A percentile compares a stretch with the other conserved stretches of the same genome.
phyloP scores from a whole-genome alignment of 2,888 invertebrate genomes.

The Omphaloscelis lunosa region DNA sequence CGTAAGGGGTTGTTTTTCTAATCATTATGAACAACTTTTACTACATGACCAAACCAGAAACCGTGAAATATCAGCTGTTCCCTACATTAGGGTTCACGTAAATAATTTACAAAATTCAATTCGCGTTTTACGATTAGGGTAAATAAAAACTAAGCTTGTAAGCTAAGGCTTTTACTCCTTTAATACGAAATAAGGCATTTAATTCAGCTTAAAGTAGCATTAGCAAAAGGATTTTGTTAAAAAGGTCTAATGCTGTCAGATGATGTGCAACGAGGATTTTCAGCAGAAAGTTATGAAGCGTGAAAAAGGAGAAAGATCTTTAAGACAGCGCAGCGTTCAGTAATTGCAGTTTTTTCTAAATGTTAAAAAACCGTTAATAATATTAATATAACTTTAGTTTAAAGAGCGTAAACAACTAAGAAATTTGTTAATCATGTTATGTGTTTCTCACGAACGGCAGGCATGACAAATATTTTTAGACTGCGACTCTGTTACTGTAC shows the following conservation, averaged over 20 bases:
- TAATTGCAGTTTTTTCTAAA: not conserved
- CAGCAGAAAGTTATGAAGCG: not conserved
- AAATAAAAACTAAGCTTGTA: not conserved
- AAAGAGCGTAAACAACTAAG: conserved; percentile 28
- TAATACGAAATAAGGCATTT: not conserved
- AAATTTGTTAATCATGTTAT: conserved; percentile 42
- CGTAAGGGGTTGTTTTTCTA: too few relatives aligned
- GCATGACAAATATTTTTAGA: conserved; percentile 41
- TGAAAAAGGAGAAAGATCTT: not conserved
- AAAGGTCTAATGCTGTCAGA: not conserved
- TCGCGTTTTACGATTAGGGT: not conserved
- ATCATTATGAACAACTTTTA: too few relatives aligned
- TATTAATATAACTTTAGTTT: conserved; percentile 1
- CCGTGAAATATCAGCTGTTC: too few relatives aligned
- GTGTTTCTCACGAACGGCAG: conserved; percentile 10
- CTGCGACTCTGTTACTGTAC: conserved; percentile 1
- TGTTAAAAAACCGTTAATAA: not conserved
- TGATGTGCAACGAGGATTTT: not conserved
- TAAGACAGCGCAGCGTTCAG: too few relatives aligned
- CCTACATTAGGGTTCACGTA: too few relatives aligned
- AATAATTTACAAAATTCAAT: not conserved
- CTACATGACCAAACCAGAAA: too few relatives aligned
- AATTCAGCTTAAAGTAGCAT: not conserved
- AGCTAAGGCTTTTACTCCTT: not conserved
- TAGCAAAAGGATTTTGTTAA: not conserved